Evolutionary conservation across 2,113 vertebrate species (phyloP).

Genomic region (Pogona vitticeps): DNA sequence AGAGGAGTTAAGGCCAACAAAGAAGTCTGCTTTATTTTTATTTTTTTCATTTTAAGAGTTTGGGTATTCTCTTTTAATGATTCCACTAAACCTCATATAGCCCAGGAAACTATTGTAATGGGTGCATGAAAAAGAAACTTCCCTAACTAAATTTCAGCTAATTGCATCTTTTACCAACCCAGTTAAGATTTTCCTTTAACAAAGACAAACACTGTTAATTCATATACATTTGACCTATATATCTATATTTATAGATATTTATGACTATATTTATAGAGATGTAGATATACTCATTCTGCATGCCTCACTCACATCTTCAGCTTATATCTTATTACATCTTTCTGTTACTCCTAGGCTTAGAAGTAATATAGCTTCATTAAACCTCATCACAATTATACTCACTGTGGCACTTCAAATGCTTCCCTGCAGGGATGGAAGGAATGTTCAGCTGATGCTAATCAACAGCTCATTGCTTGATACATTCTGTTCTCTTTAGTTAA

Average conservation of each 20-base stretch:
- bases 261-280: neutral
- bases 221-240: conserved; percentile 57
- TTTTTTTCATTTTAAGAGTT: neutral
- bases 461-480: conserved; percentile 53
- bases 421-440: conserved; percentile 56
- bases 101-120: conserved; percentile 38
- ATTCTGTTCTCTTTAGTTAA: conserved; percentile 57
- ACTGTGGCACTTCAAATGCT: conserved; percentile 52
- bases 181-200: neutral
- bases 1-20: neutral
- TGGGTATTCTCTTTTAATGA: rapidly evolving
- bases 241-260: conserved; percentile 22
- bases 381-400: conserved; percentile 60
- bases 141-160: conserved; percentile 60
- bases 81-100: neutral
- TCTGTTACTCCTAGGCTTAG: conserved; percentile 52
- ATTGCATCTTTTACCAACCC: conserved; percentile 50
- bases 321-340: conserved; percentile 58
- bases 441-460: conserved; percentile 60
- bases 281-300: conserved; percentile 31
- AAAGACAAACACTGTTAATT: neutral
- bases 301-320: conserved; percentile 21
- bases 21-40: neutral
- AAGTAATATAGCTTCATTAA: conserved; percentile 52
- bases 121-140: conserved; percentile 48